phyloP scores from a whole-genome alignment of 2,113 vertebrate genomes.

The Entosphenus tridentatus region DNA sequence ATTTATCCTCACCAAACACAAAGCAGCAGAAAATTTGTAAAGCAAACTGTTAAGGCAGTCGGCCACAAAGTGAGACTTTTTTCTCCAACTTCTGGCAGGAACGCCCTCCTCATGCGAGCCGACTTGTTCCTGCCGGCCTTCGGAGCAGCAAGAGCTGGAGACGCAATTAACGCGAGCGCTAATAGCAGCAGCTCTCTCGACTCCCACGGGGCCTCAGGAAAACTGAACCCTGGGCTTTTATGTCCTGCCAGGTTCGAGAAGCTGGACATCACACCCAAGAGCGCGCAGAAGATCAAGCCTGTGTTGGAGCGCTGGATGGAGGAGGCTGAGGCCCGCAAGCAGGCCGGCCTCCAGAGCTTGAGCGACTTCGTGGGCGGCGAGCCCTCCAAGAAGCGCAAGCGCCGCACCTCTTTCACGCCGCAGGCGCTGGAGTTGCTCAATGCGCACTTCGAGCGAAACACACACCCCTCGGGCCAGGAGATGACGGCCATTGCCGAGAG shows the following conservation, averaged over 20 bases:
- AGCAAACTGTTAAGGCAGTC: slow-evolving; percentile 18
- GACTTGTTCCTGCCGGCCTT: slow-evolving; percentile 96
- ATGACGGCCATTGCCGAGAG: slow-evolving; percentile 99
- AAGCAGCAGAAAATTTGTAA: slow-evolving; percentile 7
- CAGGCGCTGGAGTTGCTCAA: slow-evolving; percentile 98
- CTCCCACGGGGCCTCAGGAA: slow-evolving; percentile 32
- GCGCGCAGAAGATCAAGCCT: slow-evolving; percentile 99
- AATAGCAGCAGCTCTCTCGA: slow-evolving; percentile 16
- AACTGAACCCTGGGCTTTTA: slow-evolving; percentile 99
- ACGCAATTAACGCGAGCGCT: slow-evolving; percentile 99
- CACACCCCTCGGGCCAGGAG: slow-evolving; percentile 95
- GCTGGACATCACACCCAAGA: slow-evolving; percentile 99
- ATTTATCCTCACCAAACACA: too few relatives aligned
- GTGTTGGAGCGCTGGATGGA: slow-evolving; percentile 99
- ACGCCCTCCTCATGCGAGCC: slow-evolving; percentile 99
- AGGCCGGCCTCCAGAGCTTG: slow-evolving; percentile 99
- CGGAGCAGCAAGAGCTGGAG: slow-evolving; percentile 95
- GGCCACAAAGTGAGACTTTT: slow-evolving; percentile 98
- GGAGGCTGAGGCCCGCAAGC: slow-evolving; percentile 99
- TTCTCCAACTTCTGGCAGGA: slow-evolving; percentile 99
- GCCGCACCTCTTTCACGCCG: slow-evolving; percentile 96
- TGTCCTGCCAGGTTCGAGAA: slow-evolving; percentile 99
- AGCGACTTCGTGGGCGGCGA: slow-evolving; percentile 98
- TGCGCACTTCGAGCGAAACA: slow-evolving; percentile 99
- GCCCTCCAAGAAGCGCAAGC: slow-evolving; percentile 99